Evolutionary conservation across 2,797 vertebrate species (phyloP).

Genomic region (Morelia viridis): DNA sequence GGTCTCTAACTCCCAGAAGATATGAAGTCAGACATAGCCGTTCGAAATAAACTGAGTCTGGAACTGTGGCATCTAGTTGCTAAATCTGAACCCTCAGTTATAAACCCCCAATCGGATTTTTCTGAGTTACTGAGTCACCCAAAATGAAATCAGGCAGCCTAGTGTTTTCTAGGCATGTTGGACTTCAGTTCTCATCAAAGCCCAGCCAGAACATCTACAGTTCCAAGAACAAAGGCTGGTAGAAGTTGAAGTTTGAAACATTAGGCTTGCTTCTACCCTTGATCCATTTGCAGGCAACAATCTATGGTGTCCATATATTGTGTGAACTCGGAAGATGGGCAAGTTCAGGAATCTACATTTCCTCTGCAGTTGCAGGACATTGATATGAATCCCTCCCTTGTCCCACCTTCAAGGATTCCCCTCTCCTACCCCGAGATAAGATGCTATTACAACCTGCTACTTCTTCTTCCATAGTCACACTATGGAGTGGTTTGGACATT

Average conservation of each 20-base stretch:
- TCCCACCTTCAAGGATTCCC: too few species aligned
- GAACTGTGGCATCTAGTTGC: background rate
- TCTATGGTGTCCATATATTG: too few species aligned
- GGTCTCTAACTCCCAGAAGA: background rate
- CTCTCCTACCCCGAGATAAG: too few species aligned
- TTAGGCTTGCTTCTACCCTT: too few species aligned
- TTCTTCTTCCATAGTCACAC: too few species aligned
- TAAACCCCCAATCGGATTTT: background rate
- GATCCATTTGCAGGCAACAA: too few species aligned
- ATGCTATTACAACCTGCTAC: too few species aligned
- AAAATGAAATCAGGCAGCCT: background rate
- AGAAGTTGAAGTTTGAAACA: background rate
- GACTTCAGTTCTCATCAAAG: background rate
- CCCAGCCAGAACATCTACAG: background rate
- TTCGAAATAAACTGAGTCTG: background rate
- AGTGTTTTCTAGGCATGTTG: background rate
- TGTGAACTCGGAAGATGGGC: too few species aligned
- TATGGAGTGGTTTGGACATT: too few species aligned
- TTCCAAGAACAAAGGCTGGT: background rate
- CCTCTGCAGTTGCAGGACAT: too few species aligned
- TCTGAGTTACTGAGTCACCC: background rate
- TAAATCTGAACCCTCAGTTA: background rate
- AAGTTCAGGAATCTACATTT: too few species aligned
- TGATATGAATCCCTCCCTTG: too few species aligned
- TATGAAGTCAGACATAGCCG: background rate